Evolutionary conservation across 1,140 invertebrate species (phyloP).

Genomic region (Phthorimaea operculella): DNA sequence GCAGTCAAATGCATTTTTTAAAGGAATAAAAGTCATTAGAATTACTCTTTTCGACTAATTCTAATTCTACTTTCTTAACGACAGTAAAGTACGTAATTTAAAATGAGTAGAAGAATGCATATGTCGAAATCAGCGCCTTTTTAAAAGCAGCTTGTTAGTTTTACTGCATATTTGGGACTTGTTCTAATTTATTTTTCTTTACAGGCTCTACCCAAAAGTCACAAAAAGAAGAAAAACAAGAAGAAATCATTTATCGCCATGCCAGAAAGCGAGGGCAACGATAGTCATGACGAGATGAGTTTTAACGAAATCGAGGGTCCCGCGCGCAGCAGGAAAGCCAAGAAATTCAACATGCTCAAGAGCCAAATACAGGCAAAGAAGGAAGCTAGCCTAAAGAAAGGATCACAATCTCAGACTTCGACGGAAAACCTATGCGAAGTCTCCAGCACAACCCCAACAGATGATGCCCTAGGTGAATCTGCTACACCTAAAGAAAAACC

Average conservation of each 20-base stretch:
- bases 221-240: conserved; percentile 67
- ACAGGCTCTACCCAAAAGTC: conserved; percentile 55
- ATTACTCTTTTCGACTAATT: too few relatives aligned
- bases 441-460: conserved; percentile 60
- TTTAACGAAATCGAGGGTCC: conserved; percentile 64
- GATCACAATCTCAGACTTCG: conserved; percentile 58
- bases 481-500: conserved; percentile 48
- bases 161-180: neutral
- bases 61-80: too few relatives aligned
- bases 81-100: too few relatives aligned
- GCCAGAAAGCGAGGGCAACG: conserved; percentile 61
- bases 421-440: conserved; percentile 62
- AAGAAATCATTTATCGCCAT: conserved; percentile 59
- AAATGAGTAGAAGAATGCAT: too few relatives aligned
- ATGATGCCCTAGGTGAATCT: conserved; percentile 51
- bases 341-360: conserved; percentile 62
- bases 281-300: conserved; percentile 61
- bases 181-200: conserved; percentile 17
- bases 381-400: conserved; percentile 56
- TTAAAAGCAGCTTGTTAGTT: too few relatives aligned
- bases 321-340: conserved; percentile 51
- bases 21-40: too few relatives aligned
- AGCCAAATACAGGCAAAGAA: conserved; percentile 62
- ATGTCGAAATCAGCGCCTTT: too few relatives aligned
- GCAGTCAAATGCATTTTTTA: too few relatives aligned